Conservation (phyloP, 2,113 vertebrate species). For the Chunga burmeisteri region DNA sequence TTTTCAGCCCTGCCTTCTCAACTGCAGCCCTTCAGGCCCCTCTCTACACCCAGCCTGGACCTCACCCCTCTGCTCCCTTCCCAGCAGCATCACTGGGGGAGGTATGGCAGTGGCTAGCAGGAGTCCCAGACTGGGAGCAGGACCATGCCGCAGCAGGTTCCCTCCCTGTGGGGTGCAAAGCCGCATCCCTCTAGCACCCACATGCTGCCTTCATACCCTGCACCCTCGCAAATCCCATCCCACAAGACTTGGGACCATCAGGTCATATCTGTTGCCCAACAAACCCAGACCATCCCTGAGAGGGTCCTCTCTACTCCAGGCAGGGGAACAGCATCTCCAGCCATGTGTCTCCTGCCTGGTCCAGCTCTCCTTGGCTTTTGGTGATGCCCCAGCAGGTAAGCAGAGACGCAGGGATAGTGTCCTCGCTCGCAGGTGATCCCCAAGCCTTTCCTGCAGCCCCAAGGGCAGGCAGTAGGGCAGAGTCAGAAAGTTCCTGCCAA, state of each 20-base stretch:
- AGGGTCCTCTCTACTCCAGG: neutral
- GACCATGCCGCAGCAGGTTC: neutral
- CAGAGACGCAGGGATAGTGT: neutral
- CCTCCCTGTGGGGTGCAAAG: neutral
- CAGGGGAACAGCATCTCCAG: neutral
- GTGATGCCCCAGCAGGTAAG: neutral
- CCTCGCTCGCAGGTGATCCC: neutral
- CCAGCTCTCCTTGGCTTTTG: neutral
- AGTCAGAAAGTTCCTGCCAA: neutral
- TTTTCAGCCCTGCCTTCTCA: neutral
- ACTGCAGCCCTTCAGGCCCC: neutral
- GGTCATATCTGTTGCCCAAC: neutral
- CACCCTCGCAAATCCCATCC: neutral
- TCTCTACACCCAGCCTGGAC: neutral
- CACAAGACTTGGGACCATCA: neutral
- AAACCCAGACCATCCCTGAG: neutral
- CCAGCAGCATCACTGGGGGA: neutral
- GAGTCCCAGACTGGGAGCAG: neutral
- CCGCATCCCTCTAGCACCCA: neutral
- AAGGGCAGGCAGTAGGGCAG: neutral
- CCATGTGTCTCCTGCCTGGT: neutral
- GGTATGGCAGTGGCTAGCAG: accelerated
- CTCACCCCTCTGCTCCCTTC: neutral
- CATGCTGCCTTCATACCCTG: neutral
- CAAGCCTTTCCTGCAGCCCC: neutral